Percentiles rank a stretch among this genome's conserved stretches.
Conservation (phyloP, 2,888 invertebrate genomes). For the Marronus borbonicus region DNA sequence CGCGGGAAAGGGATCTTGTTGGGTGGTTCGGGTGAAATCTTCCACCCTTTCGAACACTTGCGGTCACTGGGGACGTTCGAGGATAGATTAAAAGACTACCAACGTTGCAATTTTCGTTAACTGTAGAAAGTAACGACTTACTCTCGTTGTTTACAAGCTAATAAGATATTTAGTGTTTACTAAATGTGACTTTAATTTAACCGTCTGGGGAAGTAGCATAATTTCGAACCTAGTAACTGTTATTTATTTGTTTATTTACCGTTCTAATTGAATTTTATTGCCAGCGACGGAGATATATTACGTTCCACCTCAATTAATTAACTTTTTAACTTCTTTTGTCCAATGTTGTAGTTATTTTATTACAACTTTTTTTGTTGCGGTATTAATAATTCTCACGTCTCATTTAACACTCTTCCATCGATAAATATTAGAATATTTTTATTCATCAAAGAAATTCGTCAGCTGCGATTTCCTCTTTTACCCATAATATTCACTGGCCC, state of each 20-base stretch:
- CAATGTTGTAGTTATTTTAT: neutral
- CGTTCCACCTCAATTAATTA: neutral
- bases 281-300: conserved; percentile 17
- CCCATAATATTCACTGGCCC: conserved; percentile 1
- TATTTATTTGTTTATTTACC: conserved; percentile 56
- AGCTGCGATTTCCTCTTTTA: neutral
- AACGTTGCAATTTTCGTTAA: conserved; percentile 60
- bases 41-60: conserved; percentile 62
- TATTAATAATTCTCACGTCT: neutral
- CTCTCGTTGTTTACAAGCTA: conserved; percentile 58
- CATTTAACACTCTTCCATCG: neutral
- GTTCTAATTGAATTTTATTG: conserved; percentile 26
- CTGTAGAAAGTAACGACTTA: conserved; percentile 60
- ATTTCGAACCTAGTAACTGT: conserved; percentile 32
- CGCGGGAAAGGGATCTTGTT: conserved; percentile 51
- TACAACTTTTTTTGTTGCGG: no score
- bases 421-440: neutral
- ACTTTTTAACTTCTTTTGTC: neutral
- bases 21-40: conserved; percentile 57
- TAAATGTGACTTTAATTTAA: conserved; percentile 49
- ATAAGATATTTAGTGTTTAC: conserved; percentile 65
- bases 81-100: conserved; percentile 64
- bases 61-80: conserved; percentile 64
- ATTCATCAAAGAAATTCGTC: no score
- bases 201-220: neutral